Evolutionary conservation across 1,140 invertebrate genomes (phyloP), one percentile per base, ranked within the genome.

Genomic region (Rhagoletis zephyria): DNA sequence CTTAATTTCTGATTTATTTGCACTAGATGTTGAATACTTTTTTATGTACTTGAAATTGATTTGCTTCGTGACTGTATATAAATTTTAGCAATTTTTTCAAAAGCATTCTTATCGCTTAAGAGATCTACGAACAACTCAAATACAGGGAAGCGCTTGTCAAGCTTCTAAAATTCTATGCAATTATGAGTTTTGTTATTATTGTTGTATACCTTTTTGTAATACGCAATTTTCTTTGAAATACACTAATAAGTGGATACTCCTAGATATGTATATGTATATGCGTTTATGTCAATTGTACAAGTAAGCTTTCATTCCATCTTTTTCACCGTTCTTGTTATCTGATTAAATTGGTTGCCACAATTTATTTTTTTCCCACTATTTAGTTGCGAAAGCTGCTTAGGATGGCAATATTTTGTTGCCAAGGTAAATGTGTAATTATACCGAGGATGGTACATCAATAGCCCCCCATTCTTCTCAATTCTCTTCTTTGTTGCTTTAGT

Each of bases 11-110:
- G 48, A 77, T 77, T 51, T 77, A 77, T 77, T 77, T 40, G 48
- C 45, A 19, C 19, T 77, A 16, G 16, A 56, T 51, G 42, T 51
- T 40, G 45, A 77, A 51, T 16, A 7, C 6, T 12, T 16, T 56
- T 56, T 77, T 4, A 48, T 45, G 19, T 81, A 81, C 48, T 48
- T 56, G 16, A 59, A 42, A 74, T 45, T 74, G 45, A 45, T 74
- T 74, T 81, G 56, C 48, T 5, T 51, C 48, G 74, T 59, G 48
- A 81, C 42, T 74, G 74, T 81, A 81, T 14, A 81, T 42, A 56
- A 81, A 30, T 81, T 81, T 81, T 81, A 10, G 74, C 74, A 51
- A 81, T 51, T 81, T 70, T 81, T 56, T n/a, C 45, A 9, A 81
- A 30, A 81, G 42, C 74, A 3, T 40, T 19, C 48, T 81, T 81